Evolutionary conservation across 2,888 invertebrate species (phyloP), one percentile per base, ranked within the genome.

Genomic region (Cordilura impudica): DNA sequence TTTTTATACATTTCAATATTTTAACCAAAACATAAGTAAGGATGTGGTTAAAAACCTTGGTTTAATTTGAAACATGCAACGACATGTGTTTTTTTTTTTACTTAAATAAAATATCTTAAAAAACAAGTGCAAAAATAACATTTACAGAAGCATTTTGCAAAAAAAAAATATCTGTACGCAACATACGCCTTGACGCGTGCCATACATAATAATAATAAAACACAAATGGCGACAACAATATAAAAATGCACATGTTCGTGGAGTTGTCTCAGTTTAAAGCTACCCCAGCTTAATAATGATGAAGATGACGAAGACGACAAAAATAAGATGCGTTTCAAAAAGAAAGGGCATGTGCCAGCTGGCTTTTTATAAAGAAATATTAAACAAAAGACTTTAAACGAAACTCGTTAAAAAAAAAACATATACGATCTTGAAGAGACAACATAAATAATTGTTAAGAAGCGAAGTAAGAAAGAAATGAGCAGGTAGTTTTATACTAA

Each of bases 301-400:
- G 51, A 53, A 43, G 5, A 51, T 51, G 58, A 60, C 16, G 49
- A 23, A 39, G 23, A 31, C 31, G 21, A 29, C 43, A 61, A 51
- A 19, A 18, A 58, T 63, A 65, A 70, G 18, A 53, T 72, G 39
- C 51, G 14, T 70, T 56, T 56, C 16, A 65, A 54, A 66, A 70
- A 63, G 73, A 67, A 76, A 73, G 81, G 83, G 87, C 87, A 86
- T 86, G 86, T 83, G 86, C 86, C 87, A 87, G 87, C 87, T 87
- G 87, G 61, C 54, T 54, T 65, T 60, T 53, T 65, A 10, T 58
- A 51, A 56, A 31, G 4, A 53, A 66, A 60, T 19, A 23, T 16
- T 29, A 10, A 16, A 29, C 49, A 56, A 14, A 67, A 56, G 19
- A 72, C 53, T 72, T 67, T 39, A 51, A 65, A 49, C 16, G 66